A percentile compares a stretch with the other conserved stretches of the same genome.
These are phyloP conservation scores for Pollimyrus isidori DNA, from an alignment of 2,113 vertebrate species.

Conservation along the genomic window DNA sequence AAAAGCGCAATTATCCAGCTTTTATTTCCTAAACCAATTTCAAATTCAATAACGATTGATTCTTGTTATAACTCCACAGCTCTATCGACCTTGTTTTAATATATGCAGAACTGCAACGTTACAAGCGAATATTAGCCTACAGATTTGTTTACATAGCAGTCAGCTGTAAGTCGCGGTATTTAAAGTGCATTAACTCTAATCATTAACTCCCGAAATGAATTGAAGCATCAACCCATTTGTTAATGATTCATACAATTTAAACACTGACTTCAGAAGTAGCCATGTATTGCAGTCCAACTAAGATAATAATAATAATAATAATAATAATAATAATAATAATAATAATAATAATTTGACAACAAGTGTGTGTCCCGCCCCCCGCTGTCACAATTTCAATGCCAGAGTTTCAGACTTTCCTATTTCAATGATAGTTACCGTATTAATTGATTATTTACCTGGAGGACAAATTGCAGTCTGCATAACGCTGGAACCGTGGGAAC, in stretches of 20 bases:
- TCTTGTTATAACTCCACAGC: not conserved
- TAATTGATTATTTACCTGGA: not conserved
- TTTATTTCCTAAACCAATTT: not conserved
- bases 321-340: not conserved
- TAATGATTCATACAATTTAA: not conserved
- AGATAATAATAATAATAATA: not conserved
- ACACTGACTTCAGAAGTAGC: not conserved
- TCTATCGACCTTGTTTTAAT: not conserved
- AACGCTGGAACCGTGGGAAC: not conserved
- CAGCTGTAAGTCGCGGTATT: not conserved
- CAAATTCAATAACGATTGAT: not conserved
- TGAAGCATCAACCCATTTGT: not conserved
- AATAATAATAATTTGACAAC: not conserved
- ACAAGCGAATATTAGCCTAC: not conserved
- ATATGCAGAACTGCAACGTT: not conserved
- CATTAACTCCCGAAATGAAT: not conserved
- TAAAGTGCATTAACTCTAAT: not conserved
- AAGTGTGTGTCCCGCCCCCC: not conserved
- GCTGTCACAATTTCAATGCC: not conserved
- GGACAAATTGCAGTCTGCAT: not conserved
- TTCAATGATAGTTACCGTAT: not conserved
- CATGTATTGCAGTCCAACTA: not conserved
- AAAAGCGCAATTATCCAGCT: not conserved
- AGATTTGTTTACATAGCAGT: not conserved
- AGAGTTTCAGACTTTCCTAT: not conserved